These are phyloP conservation scores for Desmophyllum pertusum DNA, from an alignment of 92 coral and sea anemone genomes.

Conservation along the genomic window DNA sequence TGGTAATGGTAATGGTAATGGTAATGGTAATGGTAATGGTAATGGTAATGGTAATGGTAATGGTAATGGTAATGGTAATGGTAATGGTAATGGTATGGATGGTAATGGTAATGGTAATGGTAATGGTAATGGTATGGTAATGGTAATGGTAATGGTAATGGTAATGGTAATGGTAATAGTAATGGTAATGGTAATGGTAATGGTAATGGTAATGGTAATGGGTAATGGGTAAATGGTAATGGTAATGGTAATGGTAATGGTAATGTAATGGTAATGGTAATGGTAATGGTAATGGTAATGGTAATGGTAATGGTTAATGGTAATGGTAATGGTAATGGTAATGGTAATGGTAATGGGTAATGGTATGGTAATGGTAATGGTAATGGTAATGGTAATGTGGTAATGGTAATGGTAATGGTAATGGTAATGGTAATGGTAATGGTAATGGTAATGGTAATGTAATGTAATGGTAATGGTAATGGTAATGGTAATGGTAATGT, in stretches of 20 bases:
- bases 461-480: conserved; percentile 20
- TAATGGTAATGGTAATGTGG: no score
- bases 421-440: conserved; percentile 11
- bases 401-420: conserved; percentile 1
- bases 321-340: no score
- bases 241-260: no score
- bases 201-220: neutral
- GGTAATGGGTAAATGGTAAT: no score
- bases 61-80: neutral
- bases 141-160: no score
- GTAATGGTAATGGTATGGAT: no score
- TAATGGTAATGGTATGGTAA: no score
- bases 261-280: conserved; percentile 11
- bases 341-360: no score
- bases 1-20: neutral
- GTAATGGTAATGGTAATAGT: neutral
- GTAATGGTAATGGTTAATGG: conserved; percentile 23
- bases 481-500: conserved; percentile 23
- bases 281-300: conserved; percentile 3
- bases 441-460: conserved; percentile 1
- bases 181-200: neutral
- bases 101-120: no score
- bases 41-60: neutral
- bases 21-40: neutral
- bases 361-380: no score